A percentile compares a stretch with the other conserved stretches of the same genome.
Evolutionary conservation across 2,888 invertebrate species (phyloP).

Genomic region (Thereva unica): DNA sequence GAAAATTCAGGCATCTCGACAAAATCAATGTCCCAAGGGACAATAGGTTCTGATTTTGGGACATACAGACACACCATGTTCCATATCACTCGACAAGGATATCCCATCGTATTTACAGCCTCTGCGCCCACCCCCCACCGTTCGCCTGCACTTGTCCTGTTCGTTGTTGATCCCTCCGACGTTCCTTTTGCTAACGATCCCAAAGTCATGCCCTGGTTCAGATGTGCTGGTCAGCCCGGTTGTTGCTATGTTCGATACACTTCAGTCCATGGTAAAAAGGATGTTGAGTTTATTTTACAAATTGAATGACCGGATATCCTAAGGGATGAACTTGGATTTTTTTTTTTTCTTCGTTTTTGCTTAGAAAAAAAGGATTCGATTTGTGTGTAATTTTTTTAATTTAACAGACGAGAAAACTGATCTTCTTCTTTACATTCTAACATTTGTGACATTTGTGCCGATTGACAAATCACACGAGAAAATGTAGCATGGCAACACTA

Average conservation of each 20-base stretch:
- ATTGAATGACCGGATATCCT: slow-evolving; percentile 34
- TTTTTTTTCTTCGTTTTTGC: too few species aligned
- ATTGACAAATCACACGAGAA: too few species aligned
- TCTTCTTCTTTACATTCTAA: too few species aligned
- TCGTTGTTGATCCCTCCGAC: not conserved
- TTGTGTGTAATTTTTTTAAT: too few species aligned
- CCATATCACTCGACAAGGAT: not conserved
- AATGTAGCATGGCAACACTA: too few species aligned
- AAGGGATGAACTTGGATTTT: not conserved
- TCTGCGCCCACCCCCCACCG: too few species aligned
- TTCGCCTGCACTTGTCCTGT: too few species aligned
- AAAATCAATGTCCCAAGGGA: slow-evolving; percentile 7
- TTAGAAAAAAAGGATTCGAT: too few species aligned
- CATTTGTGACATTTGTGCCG: too few species aligned
- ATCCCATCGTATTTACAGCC: not conserved
- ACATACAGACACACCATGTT: not conserved
- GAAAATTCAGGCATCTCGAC: not conserved
- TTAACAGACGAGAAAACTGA: too few species aligned
- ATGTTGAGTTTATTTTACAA: slow-evolving; percentile 29
- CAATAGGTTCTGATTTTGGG: not conserved
- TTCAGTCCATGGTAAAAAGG: not conserved
- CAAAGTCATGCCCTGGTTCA: not conserved
- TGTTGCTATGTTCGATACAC: too few species aligned
- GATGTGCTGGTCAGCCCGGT: too few species aligned
- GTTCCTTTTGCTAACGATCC: not conserved